Conservation (phyloP, 2,113 vertebrate species). For the Epinephelus lanceolatus region DNA sequence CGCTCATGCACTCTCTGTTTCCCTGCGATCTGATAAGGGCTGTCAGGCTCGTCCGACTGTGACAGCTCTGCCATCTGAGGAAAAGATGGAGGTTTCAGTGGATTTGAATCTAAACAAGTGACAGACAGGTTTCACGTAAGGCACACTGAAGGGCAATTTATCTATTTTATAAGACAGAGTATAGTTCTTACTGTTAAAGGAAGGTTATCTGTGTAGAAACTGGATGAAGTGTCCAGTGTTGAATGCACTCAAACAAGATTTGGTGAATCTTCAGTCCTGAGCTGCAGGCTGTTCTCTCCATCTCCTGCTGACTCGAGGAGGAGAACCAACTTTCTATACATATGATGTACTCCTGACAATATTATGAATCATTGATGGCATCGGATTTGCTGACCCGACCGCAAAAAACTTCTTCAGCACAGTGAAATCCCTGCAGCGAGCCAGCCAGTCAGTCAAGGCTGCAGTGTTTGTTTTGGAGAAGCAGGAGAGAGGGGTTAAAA, state of each 20-base stretch:
- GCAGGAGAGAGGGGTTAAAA: conserved; percentile 17
- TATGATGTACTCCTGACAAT: conserved; percentile 71
- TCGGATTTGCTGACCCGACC: conserved; percentile 77
- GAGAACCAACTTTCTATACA: conserved; percentile 56
- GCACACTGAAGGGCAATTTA: conserved; percentile 20
- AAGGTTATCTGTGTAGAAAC: conserved; percentile 2
- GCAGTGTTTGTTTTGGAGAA: conserved; percentile 47
- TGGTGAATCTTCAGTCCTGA: conserved; percentile 24
- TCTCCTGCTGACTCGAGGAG: conserved; percentile 48
- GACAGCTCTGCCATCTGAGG: conserved; percentile 17
- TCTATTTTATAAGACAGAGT: not conserved
- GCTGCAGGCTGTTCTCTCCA: conserved; percentile 55
- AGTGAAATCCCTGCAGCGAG: conserved; percentile 58
- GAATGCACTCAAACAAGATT: conserved; percentile 7
- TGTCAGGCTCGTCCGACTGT: conserved; percentile 36
- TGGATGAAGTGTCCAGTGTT: conserved; percentile 6
- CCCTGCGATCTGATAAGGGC: conserved; percentile 59
- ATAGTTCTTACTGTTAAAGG: not conserved
- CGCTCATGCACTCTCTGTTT: conserved; percentile 1
- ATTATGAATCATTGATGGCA: conserved; percentile 82
- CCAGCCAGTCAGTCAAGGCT: conserved; percentile 38
- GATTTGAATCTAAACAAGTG: conserved; percentile 50
- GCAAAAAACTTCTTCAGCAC: conserved; percentile 54
- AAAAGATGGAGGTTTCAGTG: conserved; percentile 34
- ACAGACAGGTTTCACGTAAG: conserved; percentile 20